Conservation (phyloP, 2,888 invertebrate species). For the Aromia moschata region DNA sequence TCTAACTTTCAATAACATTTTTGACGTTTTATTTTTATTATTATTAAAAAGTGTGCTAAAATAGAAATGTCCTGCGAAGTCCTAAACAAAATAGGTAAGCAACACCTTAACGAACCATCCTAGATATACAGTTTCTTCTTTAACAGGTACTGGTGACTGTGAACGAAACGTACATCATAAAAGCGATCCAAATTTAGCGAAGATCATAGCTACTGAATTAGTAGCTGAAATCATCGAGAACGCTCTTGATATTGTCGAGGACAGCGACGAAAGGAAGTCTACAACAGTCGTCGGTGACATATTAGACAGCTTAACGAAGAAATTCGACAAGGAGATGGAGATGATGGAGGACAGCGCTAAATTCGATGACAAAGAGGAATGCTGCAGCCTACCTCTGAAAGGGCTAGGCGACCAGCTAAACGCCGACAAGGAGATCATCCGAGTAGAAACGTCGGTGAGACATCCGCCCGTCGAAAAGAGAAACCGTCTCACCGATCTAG, state of each 20-base stretch:
- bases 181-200: constrained; percentile 36
- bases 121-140: neutral
- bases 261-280: constrained; percentile 23
- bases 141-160: constrained; percentile 45
- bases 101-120: neutral
- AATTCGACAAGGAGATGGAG: constrained; percentile 30
- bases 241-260: constrained; percentile 54
- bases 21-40: constrained; percentile 24
- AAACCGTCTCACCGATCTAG: constrained; percentile 59
- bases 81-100: constrained; percentile 37
- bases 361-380: constrained; percentile 5
- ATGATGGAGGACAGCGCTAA: constrained; percentile 25
- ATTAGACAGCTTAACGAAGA: constrained; percentile 37
- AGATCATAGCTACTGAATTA: constrained; percentile 52
- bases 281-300: constrained; percentile 44
- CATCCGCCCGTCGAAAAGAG: constrained; percentile 62
- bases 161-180: constrained; percentile 35
- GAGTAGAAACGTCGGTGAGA: constrained; percentile 34
- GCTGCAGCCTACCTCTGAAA: constrained; percentile 5
- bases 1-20: constrained; percentile 23
- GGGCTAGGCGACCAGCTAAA: constrained; percentile 49
- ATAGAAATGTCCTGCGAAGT: constrained; percentile 39
- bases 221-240: constrained; percentile 59
- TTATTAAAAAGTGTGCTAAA: constrained; percentile 6
- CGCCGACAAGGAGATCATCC: constrained; percentile 34